These are phyloP conservation scores for Lobophora halterata DNA, from an alignment of 2,888 invertebrate genomes.

Conservation along the genomic window DNA sequence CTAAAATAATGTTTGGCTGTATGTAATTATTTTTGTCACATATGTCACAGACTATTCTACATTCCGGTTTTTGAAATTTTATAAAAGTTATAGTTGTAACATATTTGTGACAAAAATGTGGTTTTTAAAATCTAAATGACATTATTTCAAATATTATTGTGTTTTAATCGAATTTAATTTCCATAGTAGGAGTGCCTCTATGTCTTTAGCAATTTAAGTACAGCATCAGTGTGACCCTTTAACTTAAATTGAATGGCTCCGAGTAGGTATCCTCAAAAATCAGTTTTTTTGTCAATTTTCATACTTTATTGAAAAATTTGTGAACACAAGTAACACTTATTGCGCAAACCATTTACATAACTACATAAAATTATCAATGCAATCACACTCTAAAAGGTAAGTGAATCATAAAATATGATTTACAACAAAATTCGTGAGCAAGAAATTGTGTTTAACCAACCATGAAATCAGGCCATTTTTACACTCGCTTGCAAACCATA, in stretches of 20 bases:
- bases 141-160: constrained; percentile 35
- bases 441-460: constrained; percentile 4
- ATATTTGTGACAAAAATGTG: constrained; percentile 38
- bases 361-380: constrained; percentile 8
- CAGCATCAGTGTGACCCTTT: too few relatives aligned
- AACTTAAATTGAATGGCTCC: too few relatives aligned
- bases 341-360: constrained; percentile 24
- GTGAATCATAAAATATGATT: constrained; percentile 10
- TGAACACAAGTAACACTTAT: constrained; percentile 12
- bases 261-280: background rate
- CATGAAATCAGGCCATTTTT: constrained; percentile 6
- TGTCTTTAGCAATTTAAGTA: too few relatives aligned
- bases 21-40: constrained; percentile 29
- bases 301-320: constrained; percentile 13
- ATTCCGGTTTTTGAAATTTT: constrained; percentile 41
- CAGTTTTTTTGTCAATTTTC: background rate
- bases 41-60: constrained; percentile 33
- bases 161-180: constrained; percentile 9
- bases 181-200: too few relatives aligned
- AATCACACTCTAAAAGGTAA: constrained; percentile 12
- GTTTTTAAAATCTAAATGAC: constrained; percentile 39
- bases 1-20: constrained; percentile 10
- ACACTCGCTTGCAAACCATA: background rate
- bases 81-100: constrained; percentile 28
- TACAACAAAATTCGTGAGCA: background rate